Base-by-base conservation (phyloP, 2,797 vertebrate species). In the Echeneis naucrates region DNA sequence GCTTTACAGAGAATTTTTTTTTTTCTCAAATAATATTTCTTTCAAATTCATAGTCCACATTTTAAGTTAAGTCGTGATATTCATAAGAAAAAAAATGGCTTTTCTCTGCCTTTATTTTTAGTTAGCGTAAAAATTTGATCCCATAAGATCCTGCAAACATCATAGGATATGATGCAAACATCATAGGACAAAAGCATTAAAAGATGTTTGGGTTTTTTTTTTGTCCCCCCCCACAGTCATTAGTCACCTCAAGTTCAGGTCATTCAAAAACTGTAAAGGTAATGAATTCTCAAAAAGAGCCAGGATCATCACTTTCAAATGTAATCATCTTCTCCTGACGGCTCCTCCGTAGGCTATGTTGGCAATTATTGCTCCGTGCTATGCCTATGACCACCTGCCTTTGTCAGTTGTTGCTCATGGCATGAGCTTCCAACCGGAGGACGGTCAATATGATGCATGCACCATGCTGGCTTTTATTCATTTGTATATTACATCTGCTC, bases 321-420 rank as follows among this genome's bases (percentile, higher is more conserved):
- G 71, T 86, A 86, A 87, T 92, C 78, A 66, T 65, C 68, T 61
- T 81, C 65, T 76, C 24, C 47, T 33, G 73, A 85, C 60, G 78
- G 54, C 59, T 30, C 37, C 88, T 77, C 87, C 70, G 42, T 61
- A 70, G 84, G 88, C 83, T 26, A 26, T 69, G 23, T 64, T 24
- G 60, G 76, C 90, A 89, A 92, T 92, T 87, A 88, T 78, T 55
- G 16, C 78, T 85, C 61, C 65, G 58, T 57, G 82, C 78, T 64
- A 67, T 26, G 61, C 83, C 78, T 81, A 82, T 89, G 78, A 91
- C 92, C 85, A 84, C n/a, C 58, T 35, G 61, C 65, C 50, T 76
- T 91, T 90, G 86, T 90, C 52, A 55, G 78, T 40, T 26, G 48
- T 30, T 27, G 68, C 72, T 80, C 58, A 63, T 67, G 76, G 73